Percentiles rank a stretch among this genome's conserved stretches.
Evolutionary conservation across 2,113 vertebrate genomes (phyloP).

Genomic region (Dromiciops gliroides): DNA sequence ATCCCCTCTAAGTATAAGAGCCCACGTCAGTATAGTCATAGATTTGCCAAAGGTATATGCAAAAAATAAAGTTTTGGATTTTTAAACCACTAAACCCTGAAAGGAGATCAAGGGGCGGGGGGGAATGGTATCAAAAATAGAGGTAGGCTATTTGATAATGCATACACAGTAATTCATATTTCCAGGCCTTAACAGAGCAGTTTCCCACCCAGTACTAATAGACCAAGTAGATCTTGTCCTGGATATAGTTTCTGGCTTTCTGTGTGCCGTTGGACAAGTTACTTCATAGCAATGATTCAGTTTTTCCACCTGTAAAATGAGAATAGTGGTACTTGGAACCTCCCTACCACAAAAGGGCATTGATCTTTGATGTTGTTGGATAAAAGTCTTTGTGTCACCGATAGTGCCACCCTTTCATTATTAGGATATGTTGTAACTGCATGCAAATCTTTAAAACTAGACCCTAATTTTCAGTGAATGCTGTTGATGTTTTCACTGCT

Average conservation of each 20-base stretch:
- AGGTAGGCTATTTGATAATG: accelerated
- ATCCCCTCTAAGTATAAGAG: background rate
- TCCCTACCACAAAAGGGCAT: background rate
- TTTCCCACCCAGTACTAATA: background rate
- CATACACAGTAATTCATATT: background rate
- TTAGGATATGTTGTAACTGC: background rate
- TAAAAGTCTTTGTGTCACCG: background rate
- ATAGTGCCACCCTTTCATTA: background rate
- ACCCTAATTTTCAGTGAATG: background rate
- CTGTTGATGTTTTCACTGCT: conserved; percentile 45
- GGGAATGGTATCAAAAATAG: background rate
- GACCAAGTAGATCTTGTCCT: background rate
- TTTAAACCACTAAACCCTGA: background rate
- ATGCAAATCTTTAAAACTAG: background rate
- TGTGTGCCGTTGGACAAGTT: conserved; percentile 10
- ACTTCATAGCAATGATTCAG: conserved; percentile 62
- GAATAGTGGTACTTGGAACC: conserved; percentile 18
- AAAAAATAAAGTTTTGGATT: background rate
- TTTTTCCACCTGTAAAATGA: conserved; percentile 70
- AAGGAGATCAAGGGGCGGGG: accelerated
- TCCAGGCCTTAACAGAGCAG: background rate
- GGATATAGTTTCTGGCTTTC: conserved; percentile 29
- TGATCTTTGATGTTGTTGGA: background rate
- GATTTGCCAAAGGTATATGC: background rate
- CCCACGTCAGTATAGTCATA: background rate